Percentiles rank a stretch among this genome's conserved stretches.
Conservation (phyloP, 2,888 invertebrate genomes). For the Rotaria socialis region DNA sequence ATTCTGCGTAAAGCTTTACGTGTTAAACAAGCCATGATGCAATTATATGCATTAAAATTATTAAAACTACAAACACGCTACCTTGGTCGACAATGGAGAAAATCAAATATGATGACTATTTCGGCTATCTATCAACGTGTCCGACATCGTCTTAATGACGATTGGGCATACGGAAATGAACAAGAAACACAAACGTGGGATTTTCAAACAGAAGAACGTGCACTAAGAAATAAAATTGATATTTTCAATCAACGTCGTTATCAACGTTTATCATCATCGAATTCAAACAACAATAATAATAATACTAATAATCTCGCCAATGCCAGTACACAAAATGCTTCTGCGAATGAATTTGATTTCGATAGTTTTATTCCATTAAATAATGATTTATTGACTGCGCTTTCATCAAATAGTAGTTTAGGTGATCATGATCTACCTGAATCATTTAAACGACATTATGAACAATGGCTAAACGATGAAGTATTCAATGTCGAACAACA, state of each 20-base stretch:
- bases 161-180: constrained; percentile 97
- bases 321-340: constrained; percentile 16
- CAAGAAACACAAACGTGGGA: constrained; percentile 47
- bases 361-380: not conserved
- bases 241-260: constrained; percentile 39
- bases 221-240: constrained; percentile 43
- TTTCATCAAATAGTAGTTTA: constrained; percentile 28
- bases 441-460: constrained; percentile 43
- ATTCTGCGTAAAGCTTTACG: constrained; percentile 91
- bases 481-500: constrained; percentile 35
- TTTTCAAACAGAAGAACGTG: constrained; percentile 46
- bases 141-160: constrained; percentile 89
- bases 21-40: constrained; percentile 79
- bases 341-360: constrained; percentile 11
- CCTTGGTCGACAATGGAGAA: constrained; percentile 95
- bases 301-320: not conserved
- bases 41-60: constrained; percentile 90
- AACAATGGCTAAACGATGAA: constrained; percentile 45
- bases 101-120: constrained; percentile 98
- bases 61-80: constrained; percentile 99
- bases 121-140: constrained; percentile 94
- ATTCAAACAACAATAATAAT: not conserved
- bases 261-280: not conserved
- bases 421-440: constrained; percentile 39
- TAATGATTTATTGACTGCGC: constrained; percentile 24